Conservation (phyloP, 2,797 vertebrate species). For the Masticophis lateralis region DNA sequence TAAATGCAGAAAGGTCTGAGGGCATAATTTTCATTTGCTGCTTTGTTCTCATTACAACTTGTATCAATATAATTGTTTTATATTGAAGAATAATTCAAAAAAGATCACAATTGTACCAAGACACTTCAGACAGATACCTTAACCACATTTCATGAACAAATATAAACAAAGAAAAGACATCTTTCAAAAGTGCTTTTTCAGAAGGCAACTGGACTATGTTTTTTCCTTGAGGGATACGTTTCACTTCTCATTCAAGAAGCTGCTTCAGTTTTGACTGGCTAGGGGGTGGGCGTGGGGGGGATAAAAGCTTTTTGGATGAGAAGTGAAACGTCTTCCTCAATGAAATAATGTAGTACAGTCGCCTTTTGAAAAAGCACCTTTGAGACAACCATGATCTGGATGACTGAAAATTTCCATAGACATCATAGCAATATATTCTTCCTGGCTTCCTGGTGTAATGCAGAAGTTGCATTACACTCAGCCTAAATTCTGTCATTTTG, state of each 20-base stretch:
- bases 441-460: background rate
- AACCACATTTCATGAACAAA: background rate
- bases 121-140: background rate
- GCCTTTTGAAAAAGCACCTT: background rate
- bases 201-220: background rate
- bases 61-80: background rate
- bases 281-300: too few relatives aligned
- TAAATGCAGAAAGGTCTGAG: constrained; percentile 9
- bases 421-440: background rate
- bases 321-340: too few relatives aligned
- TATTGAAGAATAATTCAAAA: background rate
- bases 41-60: background rate
- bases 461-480: background rate
- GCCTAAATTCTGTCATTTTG: background rate
- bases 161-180: background rate
- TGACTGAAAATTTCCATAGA: background rate
- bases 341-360: background rate
- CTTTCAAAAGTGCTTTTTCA: background rate
- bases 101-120: background rate
- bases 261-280: background rate
- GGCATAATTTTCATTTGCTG: background rate
- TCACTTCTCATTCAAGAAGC: background rate
- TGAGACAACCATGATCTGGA: background rate
- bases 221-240: background rate
- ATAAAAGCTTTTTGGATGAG: background rate